Conservation (phyloP, 2,888 invertebrate species). For the Volucella inanis region DNA sequence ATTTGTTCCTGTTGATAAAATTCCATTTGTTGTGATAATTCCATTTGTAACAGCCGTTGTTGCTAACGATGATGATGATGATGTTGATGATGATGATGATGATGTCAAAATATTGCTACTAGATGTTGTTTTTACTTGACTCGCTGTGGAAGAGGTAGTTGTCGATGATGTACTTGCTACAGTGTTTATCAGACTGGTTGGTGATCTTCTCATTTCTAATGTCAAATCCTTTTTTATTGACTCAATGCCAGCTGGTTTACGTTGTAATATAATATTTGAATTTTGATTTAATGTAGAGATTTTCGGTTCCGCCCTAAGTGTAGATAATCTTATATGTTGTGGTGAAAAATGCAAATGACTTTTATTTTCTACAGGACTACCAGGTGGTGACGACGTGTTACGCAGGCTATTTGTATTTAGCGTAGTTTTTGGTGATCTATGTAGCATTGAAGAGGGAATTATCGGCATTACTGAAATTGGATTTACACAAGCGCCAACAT, state of each 20-base stretch:
- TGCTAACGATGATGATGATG: conserved; percentile 29
- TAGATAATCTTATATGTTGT: conserved; percentile 86
- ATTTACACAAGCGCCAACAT: conserved; percentile 89
- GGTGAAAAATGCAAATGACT: conserved; percentile 90
- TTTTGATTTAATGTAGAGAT: conserved; percentile 79
- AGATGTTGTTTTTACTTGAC: conserved; percentile 47
- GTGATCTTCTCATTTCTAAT: conserved; percentile 82
- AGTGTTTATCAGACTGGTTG: conserved; percentile 78
- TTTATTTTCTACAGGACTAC: conserved; percentile 87
- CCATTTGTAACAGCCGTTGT: conserved; percentile 57
- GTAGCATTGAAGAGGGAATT: conserved; percentile 84
- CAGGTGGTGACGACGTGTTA: conserved; percentile 83
- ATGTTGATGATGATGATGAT: conserved; percentile 38
- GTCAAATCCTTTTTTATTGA: conserved; percentile 87
- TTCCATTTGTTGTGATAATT: conserved; percentile 71
- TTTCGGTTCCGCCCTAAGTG: conserved; percentile 52
- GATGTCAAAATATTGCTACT: conserved; percentile 47
- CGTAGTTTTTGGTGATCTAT: conserved; percentile 79
- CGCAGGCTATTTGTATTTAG: conserved; percentile 78
- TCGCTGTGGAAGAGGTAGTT: conserved; percentile 63
- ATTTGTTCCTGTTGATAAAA: conserved; percentile 76
- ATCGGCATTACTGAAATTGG: conserved; percentile 95
- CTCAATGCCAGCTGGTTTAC: conserved; percentile 81
- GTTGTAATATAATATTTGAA: conserved; percentile 79
- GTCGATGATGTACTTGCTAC: conserved; percentile 59